Evolutionary conservation across 2,113 vertebrate species (phyloP).

Genomic region (Syngnathus floridae): DNA sequence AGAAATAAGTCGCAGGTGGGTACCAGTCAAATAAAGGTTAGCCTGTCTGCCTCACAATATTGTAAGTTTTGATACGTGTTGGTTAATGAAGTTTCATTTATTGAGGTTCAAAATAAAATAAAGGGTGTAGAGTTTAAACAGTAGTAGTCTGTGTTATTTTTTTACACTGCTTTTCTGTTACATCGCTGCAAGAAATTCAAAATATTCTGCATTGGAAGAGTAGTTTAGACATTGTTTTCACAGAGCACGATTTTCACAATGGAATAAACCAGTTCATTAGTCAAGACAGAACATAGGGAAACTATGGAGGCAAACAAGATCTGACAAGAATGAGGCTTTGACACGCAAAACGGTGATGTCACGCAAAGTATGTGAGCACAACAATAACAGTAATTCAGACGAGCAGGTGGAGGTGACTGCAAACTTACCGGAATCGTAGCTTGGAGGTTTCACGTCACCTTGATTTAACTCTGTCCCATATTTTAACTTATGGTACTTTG

Average conservation of each 20-base stretch:
- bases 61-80: not conserved
- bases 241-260: not conserved
- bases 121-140: not conserved
- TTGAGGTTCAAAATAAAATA: too few species aligned
- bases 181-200: not conserved
- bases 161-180: not conserved
- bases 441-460: conserved; percentile 96
- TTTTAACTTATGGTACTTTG: conserved; percentile 98
- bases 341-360: conserved; percentile 24
- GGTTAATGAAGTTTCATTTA: too few species aligned
- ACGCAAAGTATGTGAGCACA: conserved; percentile 41
- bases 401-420: conserved; percentile 16
- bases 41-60: not conserved
- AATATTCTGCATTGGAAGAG: not conserved
- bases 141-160: too few species aligned
- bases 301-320: conserved; percentile 42
- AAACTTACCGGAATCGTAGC: conserved; percentile 94
- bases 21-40: not conserved
- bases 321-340: conserved; percentile 33
- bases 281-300: conserved; percentile 27
- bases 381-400: conserved; percentile 34
- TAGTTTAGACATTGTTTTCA: not conserved
- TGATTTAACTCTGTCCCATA: conserved; percentile 97
- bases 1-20: not conserved
- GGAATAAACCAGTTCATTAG: not conserved